Evolutionary conservation across 2,888 invertebrate species (phyloP).

Genomic region (Drosophila kuntzei): DNA sequence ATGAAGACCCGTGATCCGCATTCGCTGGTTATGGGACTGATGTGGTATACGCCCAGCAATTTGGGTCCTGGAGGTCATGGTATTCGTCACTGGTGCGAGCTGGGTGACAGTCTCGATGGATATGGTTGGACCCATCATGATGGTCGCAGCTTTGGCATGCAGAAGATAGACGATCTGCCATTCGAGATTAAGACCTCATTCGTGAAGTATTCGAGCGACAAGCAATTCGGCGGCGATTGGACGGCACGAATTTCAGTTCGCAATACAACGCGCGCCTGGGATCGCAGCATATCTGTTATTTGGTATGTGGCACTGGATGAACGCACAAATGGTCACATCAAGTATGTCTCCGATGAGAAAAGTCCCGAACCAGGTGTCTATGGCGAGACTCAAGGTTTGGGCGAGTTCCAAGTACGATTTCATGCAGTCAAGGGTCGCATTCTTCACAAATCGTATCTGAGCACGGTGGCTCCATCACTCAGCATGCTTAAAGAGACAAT

Average conservation of each 20-base stretch:
- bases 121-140: slow-evolving; percentile 98
- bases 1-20: slow-evolving; percentile 95
- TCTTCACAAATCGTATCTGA: slow-evolving; percentile 90
- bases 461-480: slow-evolving; percentile 90
- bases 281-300: slow-evolving; percentile 87
- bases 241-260: slow-evolving; percentile 91
- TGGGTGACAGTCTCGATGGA: slow-evolving; percentile 91
- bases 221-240: slow-evolving; percentile 96
- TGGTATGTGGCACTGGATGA: slow-evolving; percentile 95
- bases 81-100: slow-evolving; percentile 96
- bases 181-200: slow-evolving; percentile 93
- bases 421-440: slow-evolving; percentile 87
- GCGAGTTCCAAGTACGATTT: slow-evolving; percentile 88
- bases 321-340: slow-evolving; percentile 87
- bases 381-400: slow-evolving; percentile 92
- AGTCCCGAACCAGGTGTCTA: slow-evolving; percentile 85
- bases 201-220: slow-evolving; percentile 93
- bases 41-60: slow-evolving; percentile 96
- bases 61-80: slow-evolving; percentile 90
- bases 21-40: slow-evolving; percentile 96
- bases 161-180: slow-evolving; percentile 93
- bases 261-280: slow-evolving; percentile 81
- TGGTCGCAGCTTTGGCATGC: slow-evolving; percentile 95
- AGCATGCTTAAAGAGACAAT: slow-evolving; percentile 91
- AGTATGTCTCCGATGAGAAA: slow-evolving; percentile 82